Evolutionary conservation across 2,888 invertebrate species (phyloP).

Genomic region (Tetragonula carbonaria): DNA sequence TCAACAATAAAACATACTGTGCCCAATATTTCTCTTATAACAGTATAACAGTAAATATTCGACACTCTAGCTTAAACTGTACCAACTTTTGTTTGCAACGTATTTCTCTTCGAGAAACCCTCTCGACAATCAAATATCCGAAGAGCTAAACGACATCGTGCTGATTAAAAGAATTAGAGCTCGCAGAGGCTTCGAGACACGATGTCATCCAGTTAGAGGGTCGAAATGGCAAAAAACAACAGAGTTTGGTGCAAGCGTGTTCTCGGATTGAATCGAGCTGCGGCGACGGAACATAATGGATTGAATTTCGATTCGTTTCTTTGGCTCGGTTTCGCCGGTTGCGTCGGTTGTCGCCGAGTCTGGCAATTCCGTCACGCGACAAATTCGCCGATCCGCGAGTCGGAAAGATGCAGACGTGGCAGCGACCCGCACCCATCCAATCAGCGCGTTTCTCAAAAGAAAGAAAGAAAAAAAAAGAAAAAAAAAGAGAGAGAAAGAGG

Average conservation of each 20-base stretch:
- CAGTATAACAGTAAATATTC: too few species aligned
- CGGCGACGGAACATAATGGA: constrained; percentile 21
- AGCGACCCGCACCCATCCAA: constrained; percentile 78
- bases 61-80: background rate
- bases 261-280: background rate
- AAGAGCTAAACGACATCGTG: background rate
- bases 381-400: constrained; percentile 53
- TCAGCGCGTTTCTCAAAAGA: constrained; percentile 63
- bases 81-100: background rate
- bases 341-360: background rate
- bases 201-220: background rate
- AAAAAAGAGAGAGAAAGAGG: background rate
- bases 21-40: too few species aligned
- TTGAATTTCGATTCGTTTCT: constrained; percentile 30
- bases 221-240: background rate
- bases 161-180: background rate
- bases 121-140: background rate
- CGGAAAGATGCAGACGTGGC: constrained; percentile 73
- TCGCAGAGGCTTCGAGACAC: background rate
- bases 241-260: background rate
- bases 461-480: too few species aligned
- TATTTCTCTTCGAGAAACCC: background rate
- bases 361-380: constrained; percentile 44
- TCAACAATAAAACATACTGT: too few species aligned
- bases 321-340: constrained; percentile 11